A percentile compares a stretch with the other conserved stretches of the same genome.
Evolutionary conservation across 2,888 invertebrate species (phyloP).

Genomic region (Resseliella maxima): DNA sequence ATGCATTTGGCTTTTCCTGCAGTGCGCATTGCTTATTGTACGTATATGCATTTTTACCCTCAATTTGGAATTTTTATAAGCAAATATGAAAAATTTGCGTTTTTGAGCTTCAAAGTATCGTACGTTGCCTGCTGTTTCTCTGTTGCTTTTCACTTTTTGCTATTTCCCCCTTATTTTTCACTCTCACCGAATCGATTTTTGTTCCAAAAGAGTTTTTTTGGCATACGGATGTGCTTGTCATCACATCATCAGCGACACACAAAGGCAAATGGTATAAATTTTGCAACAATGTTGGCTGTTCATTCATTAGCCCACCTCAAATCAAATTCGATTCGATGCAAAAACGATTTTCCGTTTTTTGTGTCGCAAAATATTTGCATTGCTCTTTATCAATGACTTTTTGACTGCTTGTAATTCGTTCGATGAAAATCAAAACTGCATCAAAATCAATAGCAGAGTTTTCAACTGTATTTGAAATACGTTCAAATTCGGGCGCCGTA

Average conservation of each 20-base stretch:
- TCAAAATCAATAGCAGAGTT: no score
- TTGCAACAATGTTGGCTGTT: no score
- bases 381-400: no score
- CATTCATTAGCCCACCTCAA: background rate
- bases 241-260: background rate
- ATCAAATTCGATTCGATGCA: no score
- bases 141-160: background rate
- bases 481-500: no score
- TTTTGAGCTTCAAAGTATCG: background rate
- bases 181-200: no score
- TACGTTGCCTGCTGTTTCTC: background rate
- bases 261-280: background rate
- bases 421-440: no score
- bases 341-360: background rate
- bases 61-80: background rate
- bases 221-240: slow-evolving; percentile 22
- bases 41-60: background rate
- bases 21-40: background rate
- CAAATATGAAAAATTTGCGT: background rate
- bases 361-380: background rate
- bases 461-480: no score
- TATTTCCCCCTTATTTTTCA: no score
- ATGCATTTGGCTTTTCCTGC: background rate
- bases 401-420: no score
- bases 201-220: no score